These are phyloP conservation scores for Spodoptera exigua DNA, from an alignment of 2,888 invertebrate species.

Conservation along the genomic window DNA sequence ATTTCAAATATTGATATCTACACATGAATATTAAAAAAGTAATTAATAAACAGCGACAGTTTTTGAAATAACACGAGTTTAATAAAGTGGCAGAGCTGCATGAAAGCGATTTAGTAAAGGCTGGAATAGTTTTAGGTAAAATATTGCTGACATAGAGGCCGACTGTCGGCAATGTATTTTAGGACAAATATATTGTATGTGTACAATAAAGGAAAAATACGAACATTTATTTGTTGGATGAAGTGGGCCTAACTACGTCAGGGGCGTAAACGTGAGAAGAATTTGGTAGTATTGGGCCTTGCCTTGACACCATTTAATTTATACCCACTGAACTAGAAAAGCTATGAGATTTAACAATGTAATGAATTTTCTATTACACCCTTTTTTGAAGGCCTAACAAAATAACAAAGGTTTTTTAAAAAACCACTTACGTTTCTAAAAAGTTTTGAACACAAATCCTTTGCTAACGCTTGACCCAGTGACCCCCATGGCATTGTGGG, in stretches of 20 bases:
- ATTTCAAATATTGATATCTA: no score
- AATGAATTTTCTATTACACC: not conserved
- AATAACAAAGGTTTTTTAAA: no score
- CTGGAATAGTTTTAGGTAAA: constrained; percentile 23
- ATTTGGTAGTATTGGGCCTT: constrained; percentile 11
- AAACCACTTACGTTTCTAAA: no score
- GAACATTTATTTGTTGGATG: constrained; percentile 25
- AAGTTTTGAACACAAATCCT: no score
- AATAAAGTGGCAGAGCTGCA: constrained; percentile 33
- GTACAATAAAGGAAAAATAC: constrained; percentile 16
- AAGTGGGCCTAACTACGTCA: constrained; percentile 24
- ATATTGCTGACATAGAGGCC: constrained; percentile 27
- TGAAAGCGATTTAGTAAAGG: constrained; percentile 42
- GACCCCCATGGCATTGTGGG: no score
- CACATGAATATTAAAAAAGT: constrained; percentile 1
- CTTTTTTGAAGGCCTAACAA: no score
- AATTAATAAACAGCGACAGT: constrained; percentile 15
- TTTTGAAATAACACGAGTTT: constrained; percentile 33
- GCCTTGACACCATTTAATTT: constrained; percentile 25
- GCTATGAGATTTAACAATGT: constrained; percentile 10
- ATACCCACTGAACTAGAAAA: not conserved
- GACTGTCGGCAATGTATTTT: constrained; percentile 17
- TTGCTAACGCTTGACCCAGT: no score
- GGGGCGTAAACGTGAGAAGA: constrained; percentile 27
- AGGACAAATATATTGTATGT: constrained; percentile 27